Base-by-base conservation (phyloP, 2,797 vertebrate genomes). In the Hylomyscus alleni region DNA sequence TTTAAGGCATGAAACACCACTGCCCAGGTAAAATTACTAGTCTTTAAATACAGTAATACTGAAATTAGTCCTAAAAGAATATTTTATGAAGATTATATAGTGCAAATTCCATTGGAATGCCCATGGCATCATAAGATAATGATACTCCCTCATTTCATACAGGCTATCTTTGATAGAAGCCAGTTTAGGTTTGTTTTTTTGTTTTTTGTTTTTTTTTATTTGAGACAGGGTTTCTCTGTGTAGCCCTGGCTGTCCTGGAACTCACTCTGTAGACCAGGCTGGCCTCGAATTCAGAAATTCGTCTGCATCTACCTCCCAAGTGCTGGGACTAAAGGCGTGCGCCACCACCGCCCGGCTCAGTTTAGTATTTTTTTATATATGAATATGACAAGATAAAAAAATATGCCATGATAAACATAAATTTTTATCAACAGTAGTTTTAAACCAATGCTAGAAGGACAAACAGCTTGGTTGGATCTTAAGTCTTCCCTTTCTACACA, bases 371-470 rank as follows among this genome's bases (percentile, higher is more conserved):
- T 31, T 80, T 52, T 65, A 34, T 82, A 17, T 52, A 40, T 34
- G 26, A 82, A 60, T 37, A 54, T 54, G 54, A 14, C 54, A 54
- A 54, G 54, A 54, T 54, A 54, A 44, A 44, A 44, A 12, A 56
- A 56, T 56, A 67, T 50, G 6, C 26, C 20, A 60, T 17, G 65
- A 92, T 92, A 91, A 34, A 34, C 40, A 76, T 9, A 58, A 34
- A 4, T 96, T 96, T 85, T 60, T 44, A 82, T 75, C 69, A 93
- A 77, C 67, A 76, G 34, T 80, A 31, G 34, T 67, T 50, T 85
- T n/a, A 67, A 69, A 34, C 47, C 89, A 50, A 58, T 90, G 62
- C 75, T 89, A 37, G 54, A n/a, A 69, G 31, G 34, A 92, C 56
- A 67, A 60, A 44, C 31, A 94, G 24, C 88, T 88, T 91, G 83